A percentile compares a stretch with the other conserved stretches of the same genome.
Evolutionary conservation across 2,113 vertebrate genomes (phyloP).

Genomic region (Planiliza haematocheilus): DNA sequence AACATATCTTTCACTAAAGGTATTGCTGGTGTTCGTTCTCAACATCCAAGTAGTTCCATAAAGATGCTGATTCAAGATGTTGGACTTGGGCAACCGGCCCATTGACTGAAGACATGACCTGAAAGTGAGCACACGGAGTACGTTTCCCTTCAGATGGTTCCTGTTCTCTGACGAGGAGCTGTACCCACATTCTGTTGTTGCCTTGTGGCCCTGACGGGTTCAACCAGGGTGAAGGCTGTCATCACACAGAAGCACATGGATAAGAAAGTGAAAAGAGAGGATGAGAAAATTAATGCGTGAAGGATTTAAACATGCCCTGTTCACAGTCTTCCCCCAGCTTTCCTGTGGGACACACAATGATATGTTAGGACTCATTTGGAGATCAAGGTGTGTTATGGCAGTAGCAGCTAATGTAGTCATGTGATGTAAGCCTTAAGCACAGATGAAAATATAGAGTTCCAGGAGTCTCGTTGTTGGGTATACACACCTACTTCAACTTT

Average conservation of each 20-base stretch:
- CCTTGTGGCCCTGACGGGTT: not conserved
- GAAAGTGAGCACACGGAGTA: not conserved
- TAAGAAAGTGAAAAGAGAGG: not conserved
- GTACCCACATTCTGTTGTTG: conserved; percentile 32
- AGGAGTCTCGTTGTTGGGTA: too few species aligned
- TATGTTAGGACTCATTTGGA: too few species aligned
- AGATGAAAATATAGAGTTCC: too few species aligned
- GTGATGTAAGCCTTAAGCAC: too few species aligned
- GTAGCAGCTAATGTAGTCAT: too few species aligned
- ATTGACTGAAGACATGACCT: conserved; percentile 52
- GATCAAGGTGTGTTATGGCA: too few species aligned
- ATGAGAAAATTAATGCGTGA: not conserved
- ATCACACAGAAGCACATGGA: conserved; percentile 9
- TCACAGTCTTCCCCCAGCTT: too few species aligned
- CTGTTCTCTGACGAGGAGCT: conserved; percentile 4
- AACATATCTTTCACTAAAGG: conserved; percentile 52
- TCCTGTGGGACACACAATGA: too few species aligned
- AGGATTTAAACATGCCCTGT: too few species aligned
- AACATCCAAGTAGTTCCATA: conserved; percentile 40
- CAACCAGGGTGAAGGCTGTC: conserved; percentile 1
- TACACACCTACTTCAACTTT: too few species aligned
- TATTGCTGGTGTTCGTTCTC: conserved; percentile 31
- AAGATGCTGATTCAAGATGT: conserved; percentile 70
- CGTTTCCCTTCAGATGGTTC: conserved; percentile 10
- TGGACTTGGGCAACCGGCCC: conserved; percentile 32